These are phyloP conservation scores for Hafferia zeledoni DNA, from an alignment of 2,797 vertebrate genomes.

Conservation along the genomic window DNA sequence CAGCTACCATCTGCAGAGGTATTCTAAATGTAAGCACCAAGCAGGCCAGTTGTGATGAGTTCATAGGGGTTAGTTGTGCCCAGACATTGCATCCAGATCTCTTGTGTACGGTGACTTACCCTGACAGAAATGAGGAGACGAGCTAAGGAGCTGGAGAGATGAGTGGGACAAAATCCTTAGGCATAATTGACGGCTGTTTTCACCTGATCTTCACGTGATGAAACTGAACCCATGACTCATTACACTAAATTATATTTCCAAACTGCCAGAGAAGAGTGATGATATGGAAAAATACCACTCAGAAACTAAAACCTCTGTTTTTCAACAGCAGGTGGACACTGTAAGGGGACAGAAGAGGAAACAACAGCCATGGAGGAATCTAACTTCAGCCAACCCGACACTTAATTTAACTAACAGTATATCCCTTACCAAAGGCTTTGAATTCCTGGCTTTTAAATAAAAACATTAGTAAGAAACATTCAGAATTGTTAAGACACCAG, in stretches of 20 bases:
- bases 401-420: not conserved
- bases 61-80: not conserved
- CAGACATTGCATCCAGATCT: not conserved
- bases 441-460: not conserved
- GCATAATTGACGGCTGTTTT: not conserved
- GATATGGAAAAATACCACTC: not conserved
- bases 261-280: not conserved
- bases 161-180: not conserved
- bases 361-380: not conserved
- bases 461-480: not conserved
- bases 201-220: not conserved
- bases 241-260: not conserved
- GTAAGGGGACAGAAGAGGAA: not conserved
- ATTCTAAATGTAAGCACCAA: slow-evolving; percentile 7
- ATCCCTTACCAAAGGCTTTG: not conserved
- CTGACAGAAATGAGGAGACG: not conserved
- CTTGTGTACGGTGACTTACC: not conserved
- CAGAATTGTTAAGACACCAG: not conserved
- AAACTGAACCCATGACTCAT: slow-evolving; percentile 13
- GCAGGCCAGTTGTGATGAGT: not conserved
- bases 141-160: not conserved
- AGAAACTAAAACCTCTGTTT: not conserved
- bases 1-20: not conserved
- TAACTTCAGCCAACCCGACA: not conserved
- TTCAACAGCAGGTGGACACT: not conserved